Percentiles rank a stretch among this genome's conserved stretches.
These are phyloP conservation scores for Agrotis puta DNA, from an alignment of 2,888 invertebrate species.

Conservation along the genomic window DNA sequence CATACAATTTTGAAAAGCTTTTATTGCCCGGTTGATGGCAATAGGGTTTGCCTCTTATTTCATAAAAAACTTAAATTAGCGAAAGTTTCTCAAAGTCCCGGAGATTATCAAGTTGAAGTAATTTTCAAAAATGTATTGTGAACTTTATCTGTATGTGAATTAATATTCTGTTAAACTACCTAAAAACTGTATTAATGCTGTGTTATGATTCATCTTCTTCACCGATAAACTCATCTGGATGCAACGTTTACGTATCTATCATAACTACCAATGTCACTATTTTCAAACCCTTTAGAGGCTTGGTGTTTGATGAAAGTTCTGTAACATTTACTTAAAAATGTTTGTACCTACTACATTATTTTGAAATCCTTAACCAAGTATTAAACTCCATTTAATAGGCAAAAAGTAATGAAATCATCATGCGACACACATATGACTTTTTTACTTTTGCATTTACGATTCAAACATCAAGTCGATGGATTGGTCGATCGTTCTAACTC, in stretches of 20 bases:
- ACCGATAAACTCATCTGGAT: constrained; percentile 67
- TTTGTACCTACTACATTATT: not conserved
- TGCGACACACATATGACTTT: not conserved
- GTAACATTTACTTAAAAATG: not conserved
- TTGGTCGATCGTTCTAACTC: constrained; percentile 5
- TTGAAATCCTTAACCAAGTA: not conserved
- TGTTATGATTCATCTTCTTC: constrained; percentile 57
- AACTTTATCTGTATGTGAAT: constrained; percentile 7
- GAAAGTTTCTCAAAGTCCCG: too few species aligned
- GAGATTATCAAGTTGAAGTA: too few species aligned
- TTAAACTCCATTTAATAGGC: not conserved
- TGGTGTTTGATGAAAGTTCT: constrained; percentile 27
- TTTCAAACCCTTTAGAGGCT: constrained; percentile 9
- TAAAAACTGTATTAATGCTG: constrained; percentile 53
- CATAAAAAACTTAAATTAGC: too few species aligned
- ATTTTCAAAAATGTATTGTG: constrained; percentile 26
- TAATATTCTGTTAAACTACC: constrained; percentile 14
- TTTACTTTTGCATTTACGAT: constrained; percentile 10
- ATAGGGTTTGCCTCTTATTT: too few species aligned
- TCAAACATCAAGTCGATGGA: constrained; percentile 20
- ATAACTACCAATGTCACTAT: constrained; percentile 16
- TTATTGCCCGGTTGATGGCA: too few species aligned
- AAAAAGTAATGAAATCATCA: constrained; percentile 11
- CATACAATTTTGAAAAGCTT: constrained; percentile 20
- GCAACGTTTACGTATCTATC: constrained; percentile 54